Conservation (phyloP, 2,888 invertebrate genomes). For the Plagodis pulveraria region DNA sequence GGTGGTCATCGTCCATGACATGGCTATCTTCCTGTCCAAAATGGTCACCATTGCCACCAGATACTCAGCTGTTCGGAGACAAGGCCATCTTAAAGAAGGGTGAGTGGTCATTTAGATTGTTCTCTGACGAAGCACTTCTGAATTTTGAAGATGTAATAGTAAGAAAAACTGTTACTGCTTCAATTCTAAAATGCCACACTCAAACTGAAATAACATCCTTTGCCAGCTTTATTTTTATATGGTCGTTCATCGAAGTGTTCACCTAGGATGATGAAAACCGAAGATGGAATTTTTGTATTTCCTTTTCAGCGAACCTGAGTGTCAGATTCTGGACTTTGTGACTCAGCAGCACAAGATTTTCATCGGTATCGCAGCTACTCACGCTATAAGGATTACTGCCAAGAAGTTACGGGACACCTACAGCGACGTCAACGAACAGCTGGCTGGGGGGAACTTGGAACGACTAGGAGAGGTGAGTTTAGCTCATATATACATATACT, state of each 20-base stretch:
- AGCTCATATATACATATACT: too few relatives aligned
- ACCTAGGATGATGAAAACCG: too few relatives aligned
- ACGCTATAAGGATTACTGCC: constrained; percentile 88
- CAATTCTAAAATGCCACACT: too few relatives aligned
- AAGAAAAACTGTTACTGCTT: too few relatives aligned
- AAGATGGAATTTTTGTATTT: neutral
- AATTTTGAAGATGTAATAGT: too few relatives aligned
- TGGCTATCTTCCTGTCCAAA: constrained; percentile 89
- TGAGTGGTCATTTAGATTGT: constrained; percentile 60
- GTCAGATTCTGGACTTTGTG: constrained; percentile 95
- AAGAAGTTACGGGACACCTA: constrained; percentile 65
- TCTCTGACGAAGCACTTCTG: neutral
- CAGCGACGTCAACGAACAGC: constrained; percentile 57
- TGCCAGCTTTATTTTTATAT: too few relatives aligned
- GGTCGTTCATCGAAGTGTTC: too few relatives aligned
- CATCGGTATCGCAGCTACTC: constrained; percentile 91
- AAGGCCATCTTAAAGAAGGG: constrained; percentile 92
- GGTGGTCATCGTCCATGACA: constrained; percentile 92
- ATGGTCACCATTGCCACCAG: constrained; percentile 94
- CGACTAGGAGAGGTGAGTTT: constrained; percentile 66
- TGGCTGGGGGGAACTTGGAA: constrained; percentile 61
- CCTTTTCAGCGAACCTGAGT: constrained; percentile 84
- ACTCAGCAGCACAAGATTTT: constrained; percentile 97
- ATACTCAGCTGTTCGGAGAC: constrained; percentile 95
- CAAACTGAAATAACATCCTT: too few relatives aligned